A percentile compares a stretch with the other conserved stretches of the same genome.
Conservation (phyloP, 2,888 invertebrate species). For the Morpho helenor region DNA sequence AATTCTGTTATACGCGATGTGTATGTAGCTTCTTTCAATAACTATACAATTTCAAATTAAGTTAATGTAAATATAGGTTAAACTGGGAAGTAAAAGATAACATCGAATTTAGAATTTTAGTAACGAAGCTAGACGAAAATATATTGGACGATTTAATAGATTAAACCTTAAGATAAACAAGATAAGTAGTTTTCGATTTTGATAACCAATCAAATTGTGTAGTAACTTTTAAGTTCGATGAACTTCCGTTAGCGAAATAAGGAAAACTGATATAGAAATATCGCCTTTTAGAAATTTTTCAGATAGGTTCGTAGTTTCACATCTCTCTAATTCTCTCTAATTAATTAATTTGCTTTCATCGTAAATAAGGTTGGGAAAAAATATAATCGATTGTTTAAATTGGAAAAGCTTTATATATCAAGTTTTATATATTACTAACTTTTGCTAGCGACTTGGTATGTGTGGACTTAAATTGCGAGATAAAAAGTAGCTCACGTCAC, state of each 20-base stretch:
- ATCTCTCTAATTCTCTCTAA: not conserved
- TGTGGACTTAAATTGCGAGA: too few relatives aligned
- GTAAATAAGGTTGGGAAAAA: constrained; percentile 10
- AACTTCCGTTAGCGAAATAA: constrained; percentile 65
- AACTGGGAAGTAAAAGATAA: not conserved
- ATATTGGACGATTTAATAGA: constrained; percentile 31
- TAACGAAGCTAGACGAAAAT: constrained; percentile 16
- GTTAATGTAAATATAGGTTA: too few relatives aligned
- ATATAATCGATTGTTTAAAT: too few relatives aligned
- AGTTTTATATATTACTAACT: too few relatives aligned
- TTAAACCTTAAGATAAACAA: constrained; percentile 36
- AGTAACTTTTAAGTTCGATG: constrained; percentile 58
- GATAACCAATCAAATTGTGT: constrained; percentile 55
- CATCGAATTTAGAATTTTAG: constrained; percentile 8
- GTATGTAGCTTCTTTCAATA: too few relatives aligned
- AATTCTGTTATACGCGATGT: too few relatives aligned
- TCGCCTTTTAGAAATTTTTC: constrained; percentile 37
- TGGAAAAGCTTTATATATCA: too few relatives aligned
- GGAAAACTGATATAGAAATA: constrained; percentile 54
- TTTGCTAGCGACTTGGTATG: too few relatives aligned
- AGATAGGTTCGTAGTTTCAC: constrained; percentile 13
- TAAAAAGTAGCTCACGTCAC: too few relatives aligned
- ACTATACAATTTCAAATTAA: too few relatives aligned
- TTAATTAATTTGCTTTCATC: constrained; percentile 18
- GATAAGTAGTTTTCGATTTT: constrained; percentile 52